A percentile compares a stretch with the other conserved stretches of the same genome.
phyloP scores from a whole-genome alignment of 2,888 invertebrate genomes.

The Pegoplata infirma region DNA sequence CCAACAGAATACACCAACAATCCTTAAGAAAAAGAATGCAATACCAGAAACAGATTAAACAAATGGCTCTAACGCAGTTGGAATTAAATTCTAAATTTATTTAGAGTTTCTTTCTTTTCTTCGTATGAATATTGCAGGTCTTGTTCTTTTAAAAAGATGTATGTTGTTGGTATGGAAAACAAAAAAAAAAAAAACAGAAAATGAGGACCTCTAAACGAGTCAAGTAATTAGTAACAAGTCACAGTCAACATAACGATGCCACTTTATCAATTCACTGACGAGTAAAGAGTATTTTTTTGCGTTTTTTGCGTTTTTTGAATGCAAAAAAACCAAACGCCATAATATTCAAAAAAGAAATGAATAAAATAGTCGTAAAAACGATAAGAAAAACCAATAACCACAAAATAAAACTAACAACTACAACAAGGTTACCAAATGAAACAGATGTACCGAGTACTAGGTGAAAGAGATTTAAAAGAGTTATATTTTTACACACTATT shows the following conservation, averaged over 20 bases:
- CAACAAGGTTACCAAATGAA: slow-evolving; percentile 39
- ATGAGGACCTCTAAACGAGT: slow-evolving; percentile 60
- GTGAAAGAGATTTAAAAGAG: too few relatives aligned
- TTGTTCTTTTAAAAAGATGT: neutral
- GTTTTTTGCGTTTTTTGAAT: slow-evolving; percentile 7
- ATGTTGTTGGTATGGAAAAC: neutral
- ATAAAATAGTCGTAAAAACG: slow-evolving; percentile 52
- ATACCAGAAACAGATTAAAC: slow-evolving; percentile 52
- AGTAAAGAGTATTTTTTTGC: slow-evolving; percentile 22
- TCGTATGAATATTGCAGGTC: too few relatives aligned
- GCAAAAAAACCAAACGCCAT: slow-evolving; percentile 6
- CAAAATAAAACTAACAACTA: slow-evolving; percentile 27
- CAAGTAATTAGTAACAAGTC: slow-evolving; percentile 67
- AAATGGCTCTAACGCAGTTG: slow-evolving; percentile 58
- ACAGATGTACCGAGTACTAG: slow-evolving; percentile 35
- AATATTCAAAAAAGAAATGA: slow-evolving; percentile 49
- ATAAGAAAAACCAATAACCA: slow-evolving; percentile 40
- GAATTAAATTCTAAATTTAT: slow-evolving; percentile 55
- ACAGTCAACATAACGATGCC: slow-evolving; percentile 66
- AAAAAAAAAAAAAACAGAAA: too few relatives aligned
- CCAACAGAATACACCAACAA: slow-evolving; percentile 1
- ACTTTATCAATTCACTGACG: slow-evolving; percentile 65
- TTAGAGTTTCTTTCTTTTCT: slow-evolving; percentile 1
- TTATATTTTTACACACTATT: too few relatives aligned
- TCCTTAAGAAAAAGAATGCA: slow-evolving; percentile 17